Base-by-base conservation (phyloP, 2,888 invertebrate species). In the Campaea margaritaria region DNA sequence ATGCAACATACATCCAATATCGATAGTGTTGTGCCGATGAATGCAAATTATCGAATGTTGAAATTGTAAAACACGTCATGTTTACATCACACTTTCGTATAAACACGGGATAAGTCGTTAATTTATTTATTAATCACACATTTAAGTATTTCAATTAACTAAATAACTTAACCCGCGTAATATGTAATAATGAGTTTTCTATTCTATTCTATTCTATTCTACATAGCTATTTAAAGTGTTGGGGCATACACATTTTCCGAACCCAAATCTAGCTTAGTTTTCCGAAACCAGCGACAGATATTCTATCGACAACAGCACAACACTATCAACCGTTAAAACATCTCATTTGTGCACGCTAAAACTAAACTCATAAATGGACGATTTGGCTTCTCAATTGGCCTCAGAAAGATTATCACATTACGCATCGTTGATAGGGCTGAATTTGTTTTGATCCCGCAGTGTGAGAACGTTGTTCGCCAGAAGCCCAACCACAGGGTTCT, bases 401-500 rank as follows among this genome's bases (percentile, higher is more conserved):
- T 76, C 76, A 34, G 34, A 51, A 16, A 21, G 28, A 38, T 16
- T 51, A 36, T 42, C 36, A 21, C 12, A 54, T 55, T 31, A 56
- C 49, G 81, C 73, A 68, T 91, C 91, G 70, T 84, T 87, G 38
- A 87, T 64, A 42, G 84, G 85, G 76, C 86, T 86, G 70, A 90
- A 87, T 69, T 87, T 39, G 14, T 39, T 85, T 11, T 85, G 78
- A 39, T 90, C 89, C 39, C 89, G 75, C 58, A 89, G 69, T 0
- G 85, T 73, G 11, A 91, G 77, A 0, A 74, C 85, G 65, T 86
- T 90, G 72, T 83, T 90, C 51, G 82, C 77, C 0, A 92, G 76
- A 0, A 93, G 79, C 0, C 93, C 93, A 0, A 93, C 93, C 0
- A 93, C 93, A 0, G 93, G 93, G 64, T 93, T 93, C 65, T 93